Evolutionary conservation across 2,113 vertebrate genomes (phyloP).

Genomic region (Rhabdomys dilectus): DNA sequence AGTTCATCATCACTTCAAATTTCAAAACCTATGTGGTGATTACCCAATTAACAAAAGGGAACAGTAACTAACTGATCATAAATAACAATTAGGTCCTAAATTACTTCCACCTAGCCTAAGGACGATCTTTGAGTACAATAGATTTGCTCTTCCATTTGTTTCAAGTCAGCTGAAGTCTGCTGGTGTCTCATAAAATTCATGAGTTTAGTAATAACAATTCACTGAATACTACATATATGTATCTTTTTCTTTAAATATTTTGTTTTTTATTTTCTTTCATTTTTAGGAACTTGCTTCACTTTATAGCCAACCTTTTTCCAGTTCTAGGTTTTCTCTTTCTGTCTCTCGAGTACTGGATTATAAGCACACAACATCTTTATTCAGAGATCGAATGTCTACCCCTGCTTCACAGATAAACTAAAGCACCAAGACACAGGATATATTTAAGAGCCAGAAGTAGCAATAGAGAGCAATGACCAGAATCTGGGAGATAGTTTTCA

Average conservation of each 20-base stretch:
- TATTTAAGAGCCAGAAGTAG: not conserved
- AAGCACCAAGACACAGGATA: not conserved
- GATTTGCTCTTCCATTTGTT: not conserved
- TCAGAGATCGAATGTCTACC: not conserved
- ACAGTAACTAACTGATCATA: not conserved
- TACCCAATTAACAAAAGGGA: conserved; percentile 11
- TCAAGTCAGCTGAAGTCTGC: not conserved
- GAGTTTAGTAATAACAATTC: not conserved
- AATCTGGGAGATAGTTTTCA: not conserved
- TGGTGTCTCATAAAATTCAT: not conserved
- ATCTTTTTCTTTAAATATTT: not conserved
- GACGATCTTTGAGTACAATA: not conserved
- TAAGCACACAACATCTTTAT: not conserved
- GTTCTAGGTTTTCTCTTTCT: not conserved
- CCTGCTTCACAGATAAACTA: not conserved
- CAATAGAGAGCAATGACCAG: not conserved
- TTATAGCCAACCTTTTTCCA: no score
- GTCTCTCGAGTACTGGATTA: not conserved
- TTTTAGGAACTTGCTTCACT: not conserved
- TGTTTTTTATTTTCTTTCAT: not conserved
- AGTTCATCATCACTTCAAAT: conserved; percentile 3
- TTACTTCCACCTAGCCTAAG: conserved; percentile 60
- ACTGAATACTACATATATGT: not conserved
- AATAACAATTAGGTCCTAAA: not conserved
- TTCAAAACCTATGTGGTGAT: conserved; percentile 14